These are phyloP conservation scores for Tapera naevia DNA, from an alignment of 2,797 vertebrate genomes.

Conservation along the genomic window DNA sequence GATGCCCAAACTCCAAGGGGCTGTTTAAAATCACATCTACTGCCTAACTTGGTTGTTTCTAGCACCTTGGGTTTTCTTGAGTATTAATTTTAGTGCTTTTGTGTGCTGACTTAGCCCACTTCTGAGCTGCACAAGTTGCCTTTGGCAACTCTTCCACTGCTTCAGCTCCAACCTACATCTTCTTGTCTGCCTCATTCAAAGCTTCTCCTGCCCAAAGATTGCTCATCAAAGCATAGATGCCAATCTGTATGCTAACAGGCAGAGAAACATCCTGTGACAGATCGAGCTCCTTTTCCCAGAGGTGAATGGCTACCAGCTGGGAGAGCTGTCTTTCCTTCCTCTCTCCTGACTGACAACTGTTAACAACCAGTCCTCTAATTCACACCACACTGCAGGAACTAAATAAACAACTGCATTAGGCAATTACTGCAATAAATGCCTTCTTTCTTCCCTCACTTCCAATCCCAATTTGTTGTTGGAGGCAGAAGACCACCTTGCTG, in stretches of 20 bases:
- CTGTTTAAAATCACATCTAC: not conserved
- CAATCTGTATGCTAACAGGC: not conserved
- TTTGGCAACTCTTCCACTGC: not conserved
- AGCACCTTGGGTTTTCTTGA: not conserved
- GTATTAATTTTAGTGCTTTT: not conserved
- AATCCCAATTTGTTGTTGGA: not conserved
- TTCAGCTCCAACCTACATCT: slow-evolving; percentile 29
- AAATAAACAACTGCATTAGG: slow-evolving; percentile 44
- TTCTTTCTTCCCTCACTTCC: slow-evolving; percentile 14
- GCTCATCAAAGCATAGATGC: not conserved
- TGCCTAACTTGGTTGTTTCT: not conserved
- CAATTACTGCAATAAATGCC: slow-evolving; percentile 37
- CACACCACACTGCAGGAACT: not conserved
- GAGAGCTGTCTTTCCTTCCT: not conserved
- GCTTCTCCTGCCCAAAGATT: not conserved
- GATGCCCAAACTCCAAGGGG: not conserved
- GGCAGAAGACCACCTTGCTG: not conserved
- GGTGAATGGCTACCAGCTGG: not conserved
- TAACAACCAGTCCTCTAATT: not conserved
- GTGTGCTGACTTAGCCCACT: not conserved
- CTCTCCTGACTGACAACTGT: not conserved
- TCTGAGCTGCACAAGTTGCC: not conserved
- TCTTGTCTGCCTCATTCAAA: not conserved
- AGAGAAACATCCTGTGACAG: not conserved
- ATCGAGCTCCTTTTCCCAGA: not conserved